Evolutionary conservation across 2,888 invertebrate genomes (phyloP).

Genomic region (Ectemnius cavifrons): DNA sequence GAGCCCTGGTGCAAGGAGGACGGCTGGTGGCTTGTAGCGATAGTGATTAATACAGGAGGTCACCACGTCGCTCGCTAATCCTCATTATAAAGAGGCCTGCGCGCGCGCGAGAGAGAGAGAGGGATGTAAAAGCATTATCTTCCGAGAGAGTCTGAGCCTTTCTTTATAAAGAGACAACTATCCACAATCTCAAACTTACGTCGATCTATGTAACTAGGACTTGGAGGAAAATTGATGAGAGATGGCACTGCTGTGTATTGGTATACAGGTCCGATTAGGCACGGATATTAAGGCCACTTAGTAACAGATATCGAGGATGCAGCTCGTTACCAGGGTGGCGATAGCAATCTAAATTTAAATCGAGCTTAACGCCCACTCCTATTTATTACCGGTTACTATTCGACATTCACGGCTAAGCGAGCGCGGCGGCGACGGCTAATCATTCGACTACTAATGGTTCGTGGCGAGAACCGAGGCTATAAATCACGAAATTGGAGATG

Average conservation of each 20-base stretch:
- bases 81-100: slow-evolving; percentile 46
- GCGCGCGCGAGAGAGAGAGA: neutral
- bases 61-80: slow-evolving; percentile 47
- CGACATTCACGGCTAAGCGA: slow-evolving; percentile 22
- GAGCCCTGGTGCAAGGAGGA: slow-evolving; percentile 23
- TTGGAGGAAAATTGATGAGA: neutral
- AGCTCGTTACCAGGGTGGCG: slow-evolving; percentile 25
- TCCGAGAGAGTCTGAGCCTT: too few relatives aligned
- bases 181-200: too few relatives aligned
- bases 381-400: slow-evolving; percentile 52
- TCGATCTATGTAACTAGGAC: too few relatives aligned
- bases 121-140: too few relatives aligned
- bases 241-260: slow-evolving; percentile 18
- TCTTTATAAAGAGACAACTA: too few relatives aligned
- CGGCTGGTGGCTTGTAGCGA: slow-evolving; percentile 33
- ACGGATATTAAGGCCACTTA: slow-evolving; percentile 59
- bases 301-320: slow-evolving; percentile 29
- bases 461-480: slow-evolving; percentile 37
- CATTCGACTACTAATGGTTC: slow-evolving; percentile 50
- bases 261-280: slow-evolving; percentile 59
- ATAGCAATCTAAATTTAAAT: slow-evolving; percentile 54
- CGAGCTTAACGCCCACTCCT: slow-evolving; percentile 47
- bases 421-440: slow-evolving; percentile 36
- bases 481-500: slow-evolving; percentile 60
- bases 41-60: slow-evolving; percentile 61